A percentile compares a stretch with the other conserved stretches of the same genome.
Evolutionary conservation across 1,140 invertebrate species (phyloP).

Genomic region (Telenomus remus): DNA sequence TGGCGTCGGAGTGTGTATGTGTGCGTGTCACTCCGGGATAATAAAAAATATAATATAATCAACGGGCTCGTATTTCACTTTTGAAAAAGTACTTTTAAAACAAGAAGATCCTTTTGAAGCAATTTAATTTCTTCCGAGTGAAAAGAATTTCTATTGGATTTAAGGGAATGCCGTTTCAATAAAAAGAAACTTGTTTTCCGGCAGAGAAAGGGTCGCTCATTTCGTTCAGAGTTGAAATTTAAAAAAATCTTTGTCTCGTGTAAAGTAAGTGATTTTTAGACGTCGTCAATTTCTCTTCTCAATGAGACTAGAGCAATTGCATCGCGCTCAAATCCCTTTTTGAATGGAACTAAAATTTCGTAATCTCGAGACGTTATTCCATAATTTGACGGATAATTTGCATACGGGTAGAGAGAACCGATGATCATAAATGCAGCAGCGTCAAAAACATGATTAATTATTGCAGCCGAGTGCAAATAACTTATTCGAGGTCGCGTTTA

Average conservation of each 20-base stretch:
- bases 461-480: constrained; percentile 7
- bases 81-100: constrained; percentile 47
- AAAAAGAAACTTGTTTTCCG: constrained; percentile 49
- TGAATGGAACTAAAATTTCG: neutral
- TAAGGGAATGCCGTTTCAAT: constrained; percentile 48
- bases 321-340: neutral
- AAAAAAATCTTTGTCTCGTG: constrained; percentile 31
- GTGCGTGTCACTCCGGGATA: constrained; percentile 8
- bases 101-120: constrained; percentile 54
- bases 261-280: constrained; percentile 36
- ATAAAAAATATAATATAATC: constrained; percentile 49
- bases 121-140: constrained; percentile 54
- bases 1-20: constrained; percentile 18
- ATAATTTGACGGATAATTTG: neutral
- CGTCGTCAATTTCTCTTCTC: constrained; percentile 18
- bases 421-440: neutral
- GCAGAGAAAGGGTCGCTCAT: constrained; percentile 16
- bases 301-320: constrained; percentile 9
- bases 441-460: constrained; percentile 10
- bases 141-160: constrained; percentile 55
- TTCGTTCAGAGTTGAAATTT: constrained; percentile 45
- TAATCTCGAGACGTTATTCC: no score
- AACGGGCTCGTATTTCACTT: constrained; percentile 41
- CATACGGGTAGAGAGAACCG: neutral
- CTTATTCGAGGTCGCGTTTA: constrained; percentile 15